Conservation (phyloP, 2,113 vertebrate genomes). For the Rhynchomys soricoides region DNA sequence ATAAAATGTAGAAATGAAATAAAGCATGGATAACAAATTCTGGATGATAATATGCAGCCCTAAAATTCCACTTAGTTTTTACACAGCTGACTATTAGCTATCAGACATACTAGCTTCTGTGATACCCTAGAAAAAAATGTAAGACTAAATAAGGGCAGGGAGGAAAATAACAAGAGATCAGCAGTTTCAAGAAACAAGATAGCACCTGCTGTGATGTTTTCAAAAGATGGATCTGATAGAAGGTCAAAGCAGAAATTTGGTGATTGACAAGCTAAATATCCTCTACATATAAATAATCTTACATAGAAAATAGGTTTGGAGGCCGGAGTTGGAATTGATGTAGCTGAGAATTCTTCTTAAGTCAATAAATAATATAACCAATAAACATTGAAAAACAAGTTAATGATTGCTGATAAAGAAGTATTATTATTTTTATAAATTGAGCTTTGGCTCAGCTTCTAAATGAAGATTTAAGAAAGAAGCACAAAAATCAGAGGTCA, state of each 20-base stretch:
- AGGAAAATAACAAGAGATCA: background rate
- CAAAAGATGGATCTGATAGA: background rate
- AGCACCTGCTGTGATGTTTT: background rate
- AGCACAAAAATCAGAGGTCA: background rate
- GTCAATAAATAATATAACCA: too few species aligned
- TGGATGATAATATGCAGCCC: background rate
- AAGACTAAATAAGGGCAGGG: background rate
- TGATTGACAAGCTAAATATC: background rate
- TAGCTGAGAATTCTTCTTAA: background rate
- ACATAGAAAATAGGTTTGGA: background rate
- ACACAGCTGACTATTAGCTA: background rate
- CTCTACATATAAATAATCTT: background rate
- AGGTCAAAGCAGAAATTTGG: background rate
- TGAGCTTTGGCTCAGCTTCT: constrained; percentile 9
- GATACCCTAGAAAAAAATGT: background rate
- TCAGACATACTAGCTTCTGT: background rate
- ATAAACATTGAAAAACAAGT: too few species aligned
- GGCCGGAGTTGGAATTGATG: background rate
- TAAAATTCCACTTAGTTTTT: background rate
- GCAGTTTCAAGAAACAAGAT: background rate
- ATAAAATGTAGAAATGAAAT: background rate
- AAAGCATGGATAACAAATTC: background rate
- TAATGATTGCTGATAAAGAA: background rate
- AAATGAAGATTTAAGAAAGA: background rate
- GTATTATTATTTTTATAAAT: background rate